Base-by-base conservation (phyloP, 2,797 vertebrate species). In the Arnoldichthys spilopterus region DNA sequence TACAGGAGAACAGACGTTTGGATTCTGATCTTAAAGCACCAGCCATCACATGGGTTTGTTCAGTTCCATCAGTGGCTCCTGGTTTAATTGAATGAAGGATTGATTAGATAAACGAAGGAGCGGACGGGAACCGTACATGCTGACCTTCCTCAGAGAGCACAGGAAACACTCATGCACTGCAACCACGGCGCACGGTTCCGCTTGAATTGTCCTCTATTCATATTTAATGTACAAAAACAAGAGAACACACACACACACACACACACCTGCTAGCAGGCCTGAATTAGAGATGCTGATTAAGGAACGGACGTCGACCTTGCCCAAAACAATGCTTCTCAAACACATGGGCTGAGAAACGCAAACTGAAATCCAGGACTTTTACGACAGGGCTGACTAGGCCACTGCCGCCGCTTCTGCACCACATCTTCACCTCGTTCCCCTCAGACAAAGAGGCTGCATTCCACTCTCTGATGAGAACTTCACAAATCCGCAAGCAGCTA, bases 271-370 rank as follows among this genome's bases (percentile, higher is more conserved):
- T 40, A 67, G 72, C 43, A 56, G 63, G 34, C 62, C 74, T 77
- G 74, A 80, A 77, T 80, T 77, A 80, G 77, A 75, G 61, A 72
- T 62, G 74, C 78, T 75, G 82, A 84, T 80, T 26, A 81, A 76
- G 77, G 81, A 66, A 63, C 59, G 79, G 70, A 68, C 53, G 73
- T 32, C 45, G 62, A 49, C 49, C 53, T 51, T 22, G 59, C 59
- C 51, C n/a, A 62, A 34, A 64, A 64, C 32, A 64, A 40, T 4
- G 40, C 51, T 73, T 32, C 61, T 76, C 72, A n/a, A 34, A 53
- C 26, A 58, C 20, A 71, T 66, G 64, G 43, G 71, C 66, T 66
- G 63, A 78, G 54, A 74, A 78, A 78, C 26, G 72, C 72, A 71
- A 74, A 74, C 58, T 59, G 58, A 78, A 82, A 18, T 0, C 62